Evolutionary conservation across 1,140 invertebrate genomes (phyloP).

Genomic region (Monochamus saltuarius): DNA sequence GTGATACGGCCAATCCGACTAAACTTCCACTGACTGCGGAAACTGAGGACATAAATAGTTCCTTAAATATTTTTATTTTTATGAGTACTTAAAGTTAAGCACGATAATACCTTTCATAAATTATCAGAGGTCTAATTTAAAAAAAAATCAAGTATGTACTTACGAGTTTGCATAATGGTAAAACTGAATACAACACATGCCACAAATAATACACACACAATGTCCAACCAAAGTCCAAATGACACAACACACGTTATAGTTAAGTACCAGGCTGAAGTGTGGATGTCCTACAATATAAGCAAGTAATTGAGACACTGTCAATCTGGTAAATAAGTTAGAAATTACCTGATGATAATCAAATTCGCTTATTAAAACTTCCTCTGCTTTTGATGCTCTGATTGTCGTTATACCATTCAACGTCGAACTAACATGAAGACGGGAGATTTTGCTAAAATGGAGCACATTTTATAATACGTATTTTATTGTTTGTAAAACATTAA

Average conservation of each 20-base stretch:
- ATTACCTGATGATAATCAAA: slow-evolving; percentile 64
- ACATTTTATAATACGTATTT: too few species aligned
- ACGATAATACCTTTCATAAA: too few species aligned
- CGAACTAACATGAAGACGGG: slow-evolving; percentile 75
- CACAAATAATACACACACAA: slow-evolving; percentile 69
- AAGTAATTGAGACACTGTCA: too few species aligned
- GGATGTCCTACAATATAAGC: slow-evolving; percentile 28
- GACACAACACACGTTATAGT: slow-evolving; percentile 71
- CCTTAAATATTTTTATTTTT: not conserved
- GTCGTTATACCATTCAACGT: slow-evolving; percentile 73
- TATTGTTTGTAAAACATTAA: too few species aligned
- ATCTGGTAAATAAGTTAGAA: too few species aligned
- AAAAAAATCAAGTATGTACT: slow-evolving; percentile 10
- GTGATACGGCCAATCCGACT: slow-evolving; percentile 77
- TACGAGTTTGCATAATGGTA: slow-evolving; percentile 57
- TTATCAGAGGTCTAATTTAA: too few species aligned
- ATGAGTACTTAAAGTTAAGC: too few species aligned
- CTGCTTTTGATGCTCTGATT: slow-evolving; percentile 66
- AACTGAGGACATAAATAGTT: not conserved
- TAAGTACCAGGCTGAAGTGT: slow-evolving; percentile 59
- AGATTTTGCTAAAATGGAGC: slow-evolving; percentile 52
- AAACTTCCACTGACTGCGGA: slow-evolving; percentile 54
- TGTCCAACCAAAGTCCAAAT: slow-evolving; percentile 79
- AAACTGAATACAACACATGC: slow-evolving; percentile 71
- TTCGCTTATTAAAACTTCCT: slow-evolving; percentile 64